Evolutionary conservation across 2,797 vertebrate genomes (phyloP), one percentile per base, ranked within the genome.

Genomic region (Miichthys miiuy): DNA sequence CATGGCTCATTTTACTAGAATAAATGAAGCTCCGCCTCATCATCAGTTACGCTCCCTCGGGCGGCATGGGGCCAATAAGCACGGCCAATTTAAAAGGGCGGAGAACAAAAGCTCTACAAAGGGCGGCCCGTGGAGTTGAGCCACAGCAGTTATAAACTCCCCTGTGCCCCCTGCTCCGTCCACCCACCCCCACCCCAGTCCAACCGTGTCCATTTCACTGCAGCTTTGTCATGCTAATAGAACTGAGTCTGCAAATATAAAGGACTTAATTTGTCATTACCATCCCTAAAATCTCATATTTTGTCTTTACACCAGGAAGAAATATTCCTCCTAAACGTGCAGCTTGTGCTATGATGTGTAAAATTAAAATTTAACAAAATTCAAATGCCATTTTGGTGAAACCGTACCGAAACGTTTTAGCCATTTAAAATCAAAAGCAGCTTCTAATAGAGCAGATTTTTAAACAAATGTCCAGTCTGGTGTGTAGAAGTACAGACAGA

Each of bases 181-280:
- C 82, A 61, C 57, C 89, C 87, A 65, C 88, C 88, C 92, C 84
- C 91, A 81, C 80, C 77, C 86, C 67, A 93, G 94, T 95, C 96
- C 94, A 95, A 96, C 95, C 93, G 96, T 96, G 96, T 96, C 97
- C 96, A 95, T 97, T 98, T 97, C 96, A 97, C 94, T 95, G 88
- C 89, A 93, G 94, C 96, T 97, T 99, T 98, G 96, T 98, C 95
- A 98, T 98, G 97, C 88, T 97, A 98, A 98, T 97, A 88, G 95
- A 95, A 97, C 96, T 96, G 96, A 97, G 97, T 97, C 95, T 95
- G 95, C 93, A 94, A 96, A 96, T 96, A 98, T 96, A 99, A 97
- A 97, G 95, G 96, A 97, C 95, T 96, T 97, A 96, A 98, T 97
- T 97, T 96, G 96, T 96, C 96, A 97, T 97, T 97, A 96, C 95